These are phyloP conservation scores for Diadophis punctatus DNA, from an alignment of 2,113 vertebrate genomes.

Conservation along the genomic window DNA sequence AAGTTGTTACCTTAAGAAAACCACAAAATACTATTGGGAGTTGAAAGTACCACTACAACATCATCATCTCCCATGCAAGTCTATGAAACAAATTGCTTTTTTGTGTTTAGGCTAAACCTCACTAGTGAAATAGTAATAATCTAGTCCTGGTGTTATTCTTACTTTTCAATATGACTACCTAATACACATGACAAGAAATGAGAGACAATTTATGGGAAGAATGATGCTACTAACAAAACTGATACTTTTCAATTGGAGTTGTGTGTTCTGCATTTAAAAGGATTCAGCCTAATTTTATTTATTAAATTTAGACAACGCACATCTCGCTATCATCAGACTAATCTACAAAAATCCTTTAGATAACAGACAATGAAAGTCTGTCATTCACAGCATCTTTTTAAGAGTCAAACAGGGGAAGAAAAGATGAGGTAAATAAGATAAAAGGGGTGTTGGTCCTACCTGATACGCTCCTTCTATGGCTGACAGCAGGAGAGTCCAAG, in stretches of 20 bases:
- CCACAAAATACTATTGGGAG: not conserved
- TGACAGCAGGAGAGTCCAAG: too few species aligned
- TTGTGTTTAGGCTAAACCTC: not conserved
- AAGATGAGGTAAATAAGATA: constrained; percentile 27
- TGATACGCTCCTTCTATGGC: too few species aligned
- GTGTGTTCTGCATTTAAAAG: not conserved
- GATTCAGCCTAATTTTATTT: not conserved
- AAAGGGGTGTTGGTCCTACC: too few species aligned
- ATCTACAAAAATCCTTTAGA: not conserved
- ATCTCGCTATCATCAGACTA: not conserved
- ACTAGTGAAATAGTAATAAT: not conserved
- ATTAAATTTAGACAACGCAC: not conserved
- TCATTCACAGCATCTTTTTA: not conserved
- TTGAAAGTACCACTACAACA: not conserved
- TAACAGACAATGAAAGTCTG: not conserved
- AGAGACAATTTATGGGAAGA: not conserved
- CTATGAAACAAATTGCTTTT: not conserved
- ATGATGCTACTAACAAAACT: not conserved
- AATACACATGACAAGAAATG: not conserved
- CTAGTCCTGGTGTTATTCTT: not conserved
- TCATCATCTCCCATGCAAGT: too few species aligned
- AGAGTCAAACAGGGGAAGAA: constrained; percentile 12
- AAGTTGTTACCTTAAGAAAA: not conserved
- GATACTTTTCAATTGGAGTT: not conserved
- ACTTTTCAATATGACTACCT: not conserved